Conservation (phyloP, 2,797 vertebrate genomes). For the Lemur catta region DNA sequence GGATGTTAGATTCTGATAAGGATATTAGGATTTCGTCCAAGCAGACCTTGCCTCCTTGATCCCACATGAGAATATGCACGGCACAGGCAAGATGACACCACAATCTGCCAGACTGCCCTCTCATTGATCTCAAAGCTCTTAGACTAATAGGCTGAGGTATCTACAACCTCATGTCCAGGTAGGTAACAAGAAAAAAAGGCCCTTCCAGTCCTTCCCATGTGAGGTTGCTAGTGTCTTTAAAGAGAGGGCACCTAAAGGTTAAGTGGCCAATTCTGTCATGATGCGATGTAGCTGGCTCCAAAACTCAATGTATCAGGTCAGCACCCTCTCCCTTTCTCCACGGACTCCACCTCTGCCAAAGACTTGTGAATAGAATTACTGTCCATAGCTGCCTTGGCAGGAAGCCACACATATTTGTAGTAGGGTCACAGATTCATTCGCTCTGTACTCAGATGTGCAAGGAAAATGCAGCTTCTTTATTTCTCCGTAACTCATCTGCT, state of each 20-base stretch:
- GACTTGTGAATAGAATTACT: background rate
- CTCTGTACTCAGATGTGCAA: background rate
- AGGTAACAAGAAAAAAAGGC: conserved; percentile 1
- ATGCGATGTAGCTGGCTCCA: background rate
- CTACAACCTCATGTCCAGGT: background rate
- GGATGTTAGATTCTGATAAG: background rate
- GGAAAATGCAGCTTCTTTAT: conserved; percentile 21
- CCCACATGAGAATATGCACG: background rate
- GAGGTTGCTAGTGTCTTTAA: background rate
- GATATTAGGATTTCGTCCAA: conserved; percentile 25
- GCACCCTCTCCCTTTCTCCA: background rate
- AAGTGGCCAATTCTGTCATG: background rate
- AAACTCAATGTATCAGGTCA: background rate
- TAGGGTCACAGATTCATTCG: background rate
- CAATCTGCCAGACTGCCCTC: background rate
- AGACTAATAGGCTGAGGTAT: background rate
- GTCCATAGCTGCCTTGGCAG: background rate
- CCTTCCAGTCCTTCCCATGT: background rate
- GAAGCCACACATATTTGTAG: background rate
- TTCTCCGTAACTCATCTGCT: background rate
- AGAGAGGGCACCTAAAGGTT: background rate
- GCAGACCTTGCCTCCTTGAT: conserved; percentile 24
- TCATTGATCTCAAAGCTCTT: conserved; percentile 9
- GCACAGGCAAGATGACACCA: background rate
- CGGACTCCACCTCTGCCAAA: background rate